A percentile compares a stretch with the other conserved stretches of the same genome.
These are phyloP conservation scores for Coendou prehensilis DNA, from an alignment of 2,797 vertebrate species.

Conservation along the genomic window DNA sequence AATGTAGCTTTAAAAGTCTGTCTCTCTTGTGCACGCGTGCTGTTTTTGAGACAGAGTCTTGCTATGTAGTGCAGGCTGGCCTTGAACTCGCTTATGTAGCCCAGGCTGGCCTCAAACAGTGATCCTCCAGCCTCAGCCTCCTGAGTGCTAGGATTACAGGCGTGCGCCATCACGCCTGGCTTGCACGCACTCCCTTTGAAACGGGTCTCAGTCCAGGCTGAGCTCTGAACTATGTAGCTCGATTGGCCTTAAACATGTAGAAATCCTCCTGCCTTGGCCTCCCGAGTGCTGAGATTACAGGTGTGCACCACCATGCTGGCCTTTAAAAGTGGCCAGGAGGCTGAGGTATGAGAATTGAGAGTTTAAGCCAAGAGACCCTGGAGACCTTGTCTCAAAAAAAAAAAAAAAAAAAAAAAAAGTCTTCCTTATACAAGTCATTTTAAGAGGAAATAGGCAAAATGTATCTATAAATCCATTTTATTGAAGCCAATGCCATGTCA, in stretches of 20 bases:
- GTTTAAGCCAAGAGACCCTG: not conserved
- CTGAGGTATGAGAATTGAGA: not conserved
- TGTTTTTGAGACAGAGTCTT: not conserved
- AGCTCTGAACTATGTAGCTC: not conserved
- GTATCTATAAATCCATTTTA: not conserved
- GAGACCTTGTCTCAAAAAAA: not conserved
- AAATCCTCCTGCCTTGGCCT: not conserved
- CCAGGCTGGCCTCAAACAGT: not conserved
- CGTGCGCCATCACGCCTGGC: not conserved
- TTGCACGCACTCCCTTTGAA: not conserved
- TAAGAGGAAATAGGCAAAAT: constrained; percentile 24
- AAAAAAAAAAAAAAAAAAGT: not conserved
- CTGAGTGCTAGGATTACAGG: not conserved
- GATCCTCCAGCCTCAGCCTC: not conserved
- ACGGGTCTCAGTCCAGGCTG: not conserved
- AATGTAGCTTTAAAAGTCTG: not conserved
- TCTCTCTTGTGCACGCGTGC: not conserved
- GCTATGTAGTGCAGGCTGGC: not conserved
- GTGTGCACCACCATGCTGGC: not conserved
- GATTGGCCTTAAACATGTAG: not conserved
- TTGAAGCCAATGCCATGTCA: not conserved
- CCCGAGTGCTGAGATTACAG: not conserved
- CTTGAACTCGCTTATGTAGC: not conserved
- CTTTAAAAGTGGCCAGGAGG: not conserved
- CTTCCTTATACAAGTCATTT: not conserved